Evolutionary conservation across 2,888 invertebrate species (phyloP).

Genomic region (Rhagium mordax): DNA sequence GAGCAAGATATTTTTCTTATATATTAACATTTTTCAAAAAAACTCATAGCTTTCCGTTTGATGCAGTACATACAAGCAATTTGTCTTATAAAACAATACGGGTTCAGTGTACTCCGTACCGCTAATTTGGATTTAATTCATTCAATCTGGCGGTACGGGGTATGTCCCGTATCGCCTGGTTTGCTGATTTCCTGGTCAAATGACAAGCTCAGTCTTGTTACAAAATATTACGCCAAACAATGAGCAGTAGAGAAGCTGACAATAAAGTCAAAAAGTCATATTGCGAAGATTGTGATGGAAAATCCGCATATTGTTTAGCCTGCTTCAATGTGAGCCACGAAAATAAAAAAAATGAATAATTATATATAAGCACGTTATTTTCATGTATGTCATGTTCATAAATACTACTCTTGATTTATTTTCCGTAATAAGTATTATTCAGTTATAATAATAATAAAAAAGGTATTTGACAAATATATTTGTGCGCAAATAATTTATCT

Average conservation of each 20-base stretch:
- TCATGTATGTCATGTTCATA: not conserved
- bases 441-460: conserved; percentile 1
- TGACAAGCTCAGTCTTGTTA: not conserved
- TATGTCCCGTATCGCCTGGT: not conserved
- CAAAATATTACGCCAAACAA: not conserved
- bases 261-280: too few relatives aligned
- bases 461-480: conserved; percentile 12
- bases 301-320: not conserved
- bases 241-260: too few relatives aligned
- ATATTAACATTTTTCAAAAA: too few relatives aligned
- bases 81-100: too few relatives aligned
- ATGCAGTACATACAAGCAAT: too few relatives aligned
- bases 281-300: too few relatives aligned
- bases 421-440: too few relatives aligned
- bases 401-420: too few relatives aligned
- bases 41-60: too few relatives aligned
- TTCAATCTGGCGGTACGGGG: not conserved
- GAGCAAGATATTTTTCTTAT: too few relatives aligned
- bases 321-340: not conserved
- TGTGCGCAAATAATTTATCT: not conserved
- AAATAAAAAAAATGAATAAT: not conserved
- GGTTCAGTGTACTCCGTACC: too few relatives aligned
- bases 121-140: too few relatives aligned
- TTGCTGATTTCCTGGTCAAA: not conserved
- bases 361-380: not conserved